phyloP scores from a whole-genome alignment of 1,140 invertebrate species.

The Andricus grossulariae region DNA sequence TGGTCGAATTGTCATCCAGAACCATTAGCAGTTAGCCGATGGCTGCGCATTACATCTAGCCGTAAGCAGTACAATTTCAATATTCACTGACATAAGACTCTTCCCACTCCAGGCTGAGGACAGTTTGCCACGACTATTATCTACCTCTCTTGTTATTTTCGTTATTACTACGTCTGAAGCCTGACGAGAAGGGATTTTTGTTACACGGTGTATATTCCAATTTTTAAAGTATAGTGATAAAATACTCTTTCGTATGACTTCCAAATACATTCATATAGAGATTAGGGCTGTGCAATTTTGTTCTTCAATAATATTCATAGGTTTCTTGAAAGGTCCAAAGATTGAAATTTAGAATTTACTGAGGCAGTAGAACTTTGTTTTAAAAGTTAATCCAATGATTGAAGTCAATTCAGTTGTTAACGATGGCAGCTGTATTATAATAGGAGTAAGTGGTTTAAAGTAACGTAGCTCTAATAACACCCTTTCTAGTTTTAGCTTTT shows the following conservation, averaged over 20 bases:
- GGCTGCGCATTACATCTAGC: conserved; percentile 73
- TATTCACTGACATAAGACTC: conserved; percentile 76
- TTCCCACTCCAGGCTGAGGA: conserved; percentile 74
- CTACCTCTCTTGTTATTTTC: conserved; percentile 61
- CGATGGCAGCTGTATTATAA: too few species aligned
- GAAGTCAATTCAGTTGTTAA: too few species aligned
- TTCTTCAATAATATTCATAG: background rate
- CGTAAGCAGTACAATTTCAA: conserved; percentile 75
- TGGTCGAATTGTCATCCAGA: conserved; percentile 74
- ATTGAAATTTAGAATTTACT: too few species aligned
- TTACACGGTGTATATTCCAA: background rate
- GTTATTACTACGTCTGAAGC: conserved; percentile 60
- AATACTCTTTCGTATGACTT: background rate
- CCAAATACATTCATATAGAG: background rate
- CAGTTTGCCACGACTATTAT: conserved; percentile 53
- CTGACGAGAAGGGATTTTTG: conserved; percentile 61
- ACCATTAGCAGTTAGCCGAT: conserved; percentile 71
- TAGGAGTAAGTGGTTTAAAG: too few species aligned
- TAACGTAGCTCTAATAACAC: too few species aligned
- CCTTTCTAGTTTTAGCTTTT: too few species aligned
- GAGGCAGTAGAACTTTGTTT: too few species aligned
- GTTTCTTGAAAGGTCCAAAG: too few species aligned
- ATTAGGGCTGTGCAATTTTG: background rate
- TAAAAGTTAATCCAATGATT: too few species aligned
- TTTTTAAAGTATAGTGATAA: background rate